Evolutionary conservation across 1,140 invertebrate genomes (phyloP).

Genomic region (Chelonus insularis): DNA sequence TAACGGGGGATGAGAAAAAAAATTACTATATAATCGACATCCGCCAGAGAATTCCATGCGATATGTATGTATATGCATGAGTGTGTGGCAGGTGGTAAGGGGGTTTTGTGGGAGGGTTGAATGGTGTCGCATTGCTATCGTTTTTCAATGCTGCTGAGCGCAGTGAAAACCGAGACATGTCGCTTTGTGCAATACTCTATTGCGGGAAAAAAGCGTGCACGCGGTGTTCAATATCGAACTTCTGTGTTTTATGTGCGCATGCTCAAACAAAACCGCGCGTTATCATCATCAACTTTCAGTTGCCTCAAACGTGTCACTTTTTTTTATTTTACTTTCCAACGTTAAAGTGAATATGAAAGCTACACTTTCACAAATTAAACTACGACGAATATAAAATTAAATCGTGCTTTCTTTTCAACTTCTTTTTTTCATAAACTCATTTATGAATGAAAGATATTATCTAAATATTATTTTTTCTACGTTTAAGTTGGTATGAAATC

Average conservation of each 20-base stretch:
- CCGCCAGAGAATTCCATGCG: neutral
- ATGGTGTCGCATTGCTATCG: conserved; percentile 17
- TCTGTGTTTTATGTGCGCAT: conserved; percentile 6
- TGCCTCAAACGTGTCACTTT: no score
- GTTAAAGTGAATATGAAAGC: no score
- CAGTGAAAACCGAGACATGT: conserved; percentile 24
- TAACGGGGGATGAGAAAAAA: neutral
- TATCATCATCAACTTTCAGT: no score
- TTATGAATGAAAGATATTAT: no score
- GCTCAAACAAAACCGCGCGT: neutral
- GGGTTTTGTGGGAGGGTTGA: conserved; percentile 6
- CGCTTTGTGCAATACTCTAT: conserved; percentile 27
- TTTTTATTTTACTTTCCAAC: no score
- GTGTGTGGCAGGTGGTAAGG: neutral
- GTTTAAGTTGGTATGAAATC: no score
- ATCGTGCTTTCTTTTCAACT: no score
- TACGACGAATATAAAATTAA: no score
- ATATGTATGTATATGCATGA: neutral
- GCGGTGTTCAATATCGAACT: neutral
- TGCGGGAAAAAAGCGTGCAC: neutral
- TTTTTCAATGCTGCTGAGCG: conserved; percentile 24
- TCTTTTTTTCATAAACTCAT: no score
- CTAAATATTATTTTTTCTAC: no score
- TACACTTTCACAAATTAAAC: no score
- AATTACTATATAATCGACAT: conserved; percentile 11